Conservation (phyloP, 2,888 invertebrate species). For the Perithous albicinctus region DNA sequence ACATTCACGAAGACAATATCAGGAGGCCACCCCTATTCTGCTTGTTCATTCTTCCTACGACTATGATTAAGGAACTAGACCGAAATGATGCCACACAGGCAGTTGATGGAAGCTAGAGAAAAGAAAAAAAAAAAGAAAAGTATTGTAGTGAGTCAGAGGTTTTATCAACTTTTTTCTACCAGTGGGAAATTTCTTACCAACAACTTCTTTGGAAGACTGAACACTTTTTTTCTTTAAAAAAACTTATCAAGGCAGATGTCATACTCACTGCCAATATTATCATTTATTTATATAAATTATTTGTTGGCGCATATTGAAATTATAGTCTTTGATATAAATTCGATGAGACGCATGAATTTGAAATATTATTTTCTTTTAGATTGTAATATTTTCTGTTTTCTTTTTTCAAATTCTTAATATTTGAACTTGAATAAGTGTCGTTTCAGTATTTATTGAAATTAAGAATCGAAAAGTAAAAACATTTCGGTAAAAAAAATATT, state of each 20-base stretch:
- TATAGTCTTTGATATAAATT: too few species aligned
- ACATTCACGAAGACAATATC: constrained; percentile 11
- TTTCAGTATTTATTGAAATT: too few species aligned
- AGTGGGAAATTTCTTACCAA: neutral
- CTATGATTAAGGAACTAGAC: constrained; percentile 10
- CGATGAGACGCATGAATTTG: too few species aligned
- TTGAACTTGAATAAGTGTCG: too few species aligned
- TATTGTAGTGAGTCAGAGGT: neutral
- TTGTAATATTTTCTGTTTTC: too few species aligned
- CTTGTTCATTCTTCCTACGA: neutral
- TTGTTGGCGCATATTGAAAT: too few species aligned
- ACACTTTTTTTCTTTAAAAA: neutral
- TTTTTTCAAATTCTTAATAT: too few species aligned
- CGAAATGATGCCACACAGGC: neutral
- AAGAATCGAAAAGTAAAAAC: too few species aligned
- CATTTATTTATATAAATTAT: neutral
- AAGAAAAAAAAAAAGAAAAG: neutral
- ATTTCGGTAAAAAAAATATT: too few species aligned
- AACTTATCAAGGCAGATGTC: too few species aligned
- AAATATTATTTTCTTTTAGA: too few species aligned
- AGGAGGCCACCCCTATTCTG: neutral
- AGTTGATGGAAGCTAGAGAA: neutral
- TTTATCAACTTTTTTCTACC: neutral
- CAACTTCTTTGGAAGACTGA: neutral
- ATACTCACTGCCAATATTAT: neutral